These are phyloP conservation scores for Melanerpes formicivorus DNA, from an alignment of 2,113 vertebrate genomes.

Conservation along the genomic window DNA sequence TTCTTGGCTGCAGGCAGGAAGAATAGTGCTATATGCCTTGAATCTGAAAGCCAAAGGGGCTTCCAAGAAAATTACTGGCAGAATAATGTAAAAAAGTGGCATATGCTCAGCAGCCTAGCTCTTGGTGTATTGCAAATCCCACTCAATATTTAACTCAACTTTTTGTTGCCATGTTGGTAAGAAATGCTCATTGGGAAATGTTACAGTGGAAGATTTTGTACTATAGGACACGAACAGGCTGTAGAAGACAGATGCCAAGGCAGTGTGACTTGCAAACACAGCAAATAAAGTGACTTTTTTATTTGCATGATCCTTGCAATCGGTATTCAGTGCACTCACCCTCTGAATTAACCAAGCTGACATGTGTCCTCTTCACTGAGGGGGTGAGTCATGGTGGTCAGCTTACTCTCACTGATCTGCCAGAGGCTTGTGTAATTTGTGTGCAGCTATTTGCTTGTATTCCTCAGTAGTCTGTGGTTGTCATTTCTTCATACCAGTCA, in stretches of 20 bases:
- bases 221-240: neutral
- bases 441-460: neutral
- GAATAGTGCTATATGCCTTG: neutral
- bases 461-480: neutral
- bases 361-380: neutral
- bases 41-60: neutral
- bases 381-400: rapidly evolving
- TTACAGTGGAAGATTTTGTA: neutral
- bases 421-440: neutral
- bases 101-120: neutral
- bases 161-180: neutral
- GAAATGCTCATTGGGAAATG: neutral
- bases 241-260: neutral
- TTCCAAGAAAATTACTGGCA: neutral
- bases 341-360: neutral
- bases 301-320: neutral
- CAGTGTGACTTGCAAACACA: neutral
- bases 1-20: neutral
- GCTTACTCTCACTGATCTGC: rapidly evolving
- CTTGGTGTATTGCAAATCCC: neutral
- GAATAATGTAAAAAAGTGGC: neutral
- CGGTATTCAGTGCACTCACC: neutral
- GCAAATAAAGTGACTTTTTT: neutral
- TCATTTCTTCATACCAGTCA: neutral
- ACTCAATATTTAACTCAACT: neutral